Evolutionary conservation across 1,140 invertebrate genomes (phyloP).

Genomic region (Drosophila sucinea): DNA sequence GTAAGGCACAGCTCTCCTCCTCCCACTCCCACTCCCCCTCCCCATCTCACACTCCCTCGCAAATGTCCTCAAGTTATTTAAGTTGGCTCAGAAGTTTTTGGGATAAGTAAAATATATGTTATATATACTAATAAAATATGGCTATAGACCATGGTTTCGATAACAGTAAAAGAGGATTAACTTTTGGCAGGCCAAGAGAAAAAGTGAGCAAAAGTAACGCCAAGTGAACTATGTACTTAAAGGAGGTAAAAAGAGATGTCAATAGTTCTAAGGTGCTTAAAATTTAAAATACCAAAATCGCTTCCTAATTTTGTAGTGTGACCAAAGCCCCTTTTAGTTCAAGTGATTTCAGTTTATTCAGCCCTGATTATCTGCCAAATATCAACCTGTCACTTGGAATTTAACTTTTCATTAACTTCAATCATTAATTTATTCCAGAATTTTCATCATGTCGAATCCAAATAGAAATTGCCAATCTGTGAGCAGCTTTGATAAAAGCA

Average conservation of each 20-base stretch:
- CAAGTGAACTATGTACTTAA: background rate
- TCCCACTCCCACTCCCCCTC: background rate
- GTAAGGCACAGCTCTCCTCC: conserved; percentile 22
- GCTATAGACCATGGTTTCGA: conserved; percentile 2
- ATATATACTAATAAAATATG: conserved; percentile 25
- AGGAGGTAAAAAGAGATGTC: background rate
- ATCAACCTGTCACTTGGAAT: background rate
- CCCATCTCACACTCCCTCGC: background rate
- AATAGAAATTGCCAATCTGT: background rate
- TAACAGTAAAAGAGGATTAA: conserved; percentile 21
- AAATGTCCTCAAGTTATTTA: conserved; percentile 54
- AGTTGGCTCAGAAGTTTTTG: conserved; percentile 43
- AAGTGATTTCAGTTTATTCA: background rate
- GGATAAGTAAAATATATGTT: conserved; percentile 61
- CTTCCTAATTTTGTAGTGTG: background rate
- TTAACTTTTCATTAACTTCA: background rate
- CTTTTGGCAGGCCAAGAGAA: background rate
- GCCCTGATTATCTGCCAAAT: background rate
- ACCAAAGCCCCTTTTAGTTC: background rate
- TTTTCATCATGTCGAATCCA: background rate
- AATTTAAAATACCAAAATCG: background rate
- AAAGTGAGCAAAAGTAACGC: background rate
- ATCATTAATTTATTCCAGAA: background rate
- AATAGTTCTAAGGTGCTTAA: background rate
- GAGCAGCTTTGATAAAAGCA: background rate